Percentiles rank a stretch among this genome's conserved stretches.
These are phyloP conservation scores for Prochilodus magdalenae DNA, from an alignment of 2,113 vertebrate species.

Conservation along the genomic window DNA sequence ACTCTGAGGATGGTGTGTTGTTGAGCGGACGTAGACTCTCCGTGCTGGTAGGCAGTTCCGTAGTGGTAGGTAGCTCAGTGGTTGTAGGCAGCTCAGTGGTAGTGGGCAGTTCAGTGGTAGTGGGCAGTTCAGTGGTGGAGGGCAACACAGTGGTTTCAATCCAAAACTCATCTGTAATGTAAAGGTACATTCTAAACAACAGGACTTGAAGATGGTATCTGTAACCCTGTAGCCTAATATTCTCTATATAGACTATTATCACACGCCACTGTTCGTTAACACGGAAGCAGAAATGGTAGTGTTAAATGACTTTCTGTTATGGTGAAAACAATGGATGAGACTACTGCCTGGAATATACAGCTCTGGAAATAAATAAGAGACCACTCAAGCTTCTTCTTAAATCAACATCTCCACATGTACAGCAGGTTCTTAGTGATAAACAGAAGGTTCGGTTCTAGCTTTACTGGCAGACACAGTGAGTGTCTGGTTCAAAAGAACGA, in stretches of 20 bases:
- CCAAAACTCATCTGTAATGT: slow-evolving; percentile 68
- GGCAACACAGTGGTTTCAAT: slow-evolving; percentile 78
- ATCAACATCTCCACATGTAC: no score
- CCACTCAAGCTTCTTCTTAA: no score
- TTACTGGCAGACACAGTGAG: no score
- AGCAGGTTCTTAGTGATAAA: no score
- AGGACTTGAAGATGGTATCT: not conserved
- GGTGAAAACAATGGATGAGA: no score
- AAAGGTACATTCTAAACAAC: slow-evolving; percentile 42
- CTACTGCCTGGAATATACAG: no score
- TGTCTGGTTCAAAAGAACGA: no score
- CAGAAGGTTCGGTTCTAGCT: no score
- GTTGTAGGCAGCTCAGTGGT: slow-evolving; percentile 64
- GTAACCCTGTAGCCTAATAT: not conserved
- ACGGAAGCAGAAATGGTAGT: no score
- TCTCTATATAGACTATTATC: not conserved
- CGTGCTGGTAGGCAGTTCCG: slow-evolving; percentile 32
- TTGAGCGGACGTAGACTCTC: slow-evolving; percentile 70
- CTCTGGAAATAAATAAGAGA: no score
- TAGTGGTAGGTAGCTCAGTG: slow-evolving; percentile 64
- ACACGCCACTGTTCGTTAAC: no score
- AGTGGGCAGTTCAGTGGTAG: slow-evolving; percentile 62
- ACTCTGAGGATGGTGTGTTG: slow-evolving; percentile 82
- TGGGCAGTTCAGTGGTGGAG: slow-evolving; percentile 62
- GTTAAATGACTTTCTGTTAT: no score